Conservation (phyloP, 2,113 vertebrate species). For the Barnardius zonarius region DNA sequence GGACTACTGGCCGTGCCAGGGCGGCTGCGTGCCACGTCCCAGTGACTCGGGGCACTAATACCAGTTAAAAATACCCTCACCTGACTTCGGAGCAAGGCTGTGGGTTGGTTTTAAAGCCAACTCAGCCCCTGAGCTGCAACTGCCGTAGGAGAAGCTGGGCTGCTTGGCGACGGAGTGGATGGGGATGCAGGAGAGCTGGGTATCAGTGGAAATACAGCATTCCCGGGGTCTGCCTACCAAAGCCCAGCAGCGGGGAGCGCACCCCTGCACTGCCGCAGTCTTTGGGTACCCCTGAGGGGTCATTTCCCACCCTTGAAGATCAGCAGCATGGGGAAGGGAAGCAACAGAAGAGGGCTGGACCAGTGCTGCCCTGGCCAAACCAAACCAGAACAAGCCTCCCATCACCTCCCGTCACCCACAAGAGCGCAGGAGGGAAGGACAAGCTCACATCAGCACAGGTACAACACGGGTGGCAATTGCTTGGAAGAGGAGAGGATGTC, state of each 20-base stretch:
- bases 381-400: background rate
- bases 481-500: background rate
- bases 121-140: background rate
- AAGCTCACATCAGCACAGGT: too few relatives aligned
- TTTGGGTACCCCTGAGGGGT: accelerated
- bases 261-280: background rate
- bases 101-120: background rate
- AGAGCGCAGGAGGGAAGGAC: too few relatives aligned
- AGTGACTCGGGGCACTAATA: background rate
- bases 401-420: too few relatives aligned
- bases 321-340: background rate
- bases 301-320: background rate
- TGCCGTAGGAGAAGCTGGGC: accelerated
- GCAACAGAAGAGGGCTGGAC: background rate
- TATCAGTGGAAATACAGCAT: accelerated
- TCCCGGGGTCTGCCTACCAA: background rate
- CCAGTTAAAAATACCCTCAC: slow-evolving; percentile 35
- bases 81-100: accelerated
- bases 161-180: background rate
- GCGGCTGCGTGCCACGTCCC: background rate
- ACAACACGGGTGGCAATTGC: too few relatives aligned
- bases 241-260: background rate
- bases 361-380: accelerated
- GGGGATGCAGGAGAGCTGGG: background rate
- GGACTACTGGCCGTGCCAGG: background rate